A percentile compares a stretch with the other conserved stretches of the same genome.
Evolutionary conservation across 2,113 vertebrate genomes (phyloP).

Genomic region (Carassius auratus): DNA sequence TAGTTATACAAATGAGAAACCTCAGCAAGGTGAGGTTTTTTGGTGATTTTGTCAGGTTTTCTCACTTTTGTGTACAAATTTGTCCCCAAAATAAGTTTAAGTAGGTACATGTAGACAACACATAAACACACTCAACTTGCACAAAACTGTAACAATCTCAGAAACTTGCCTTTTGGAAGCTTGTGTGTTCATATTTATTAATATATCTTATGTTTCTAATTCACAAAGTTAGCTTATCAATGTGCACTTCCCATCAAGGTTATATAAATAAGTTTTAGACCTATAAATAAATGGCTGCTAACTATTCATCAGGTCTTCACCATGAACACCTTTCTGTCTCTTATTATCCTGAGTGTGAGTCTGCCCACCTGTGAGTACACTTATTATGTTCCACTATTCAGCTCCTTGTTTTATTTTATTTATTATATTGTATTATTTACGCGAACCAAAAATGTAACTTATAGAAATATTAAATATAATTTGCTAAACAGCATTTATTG

Average conservation of each 20-base stretch:
- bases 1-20: too few species aligned
- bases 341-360: constrained; percentile 55
- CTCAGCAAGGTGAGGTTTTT: too few species aligned
- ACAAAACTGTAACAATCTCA: not conserved
- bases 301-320: not conserved
- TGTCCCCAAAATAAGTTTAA: too few species aligned
- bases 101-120: too few species aligned
- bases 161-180: not conserved
- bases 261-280: not conserved
- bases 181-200: not conserved
- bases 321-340: constrained; percentile 52
- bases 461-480: not conserved
- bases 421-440: not conserved
- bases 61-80: too few species aligned
- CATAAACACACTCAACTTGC: not conserved
- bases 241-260: not conserved
- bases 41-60: too few species aligned
- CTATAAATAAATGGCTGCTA: not conserved
- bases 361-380: constrained; percentile 58
- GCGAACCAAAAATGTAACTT: not conserved
- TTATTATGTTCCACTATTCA: not conserved
- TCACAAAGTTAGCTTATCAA: not conserved
- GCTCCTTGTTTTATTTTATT: not conserved
- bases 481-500: not conserved
- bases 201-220: not conserved